Evolutionary conservation across 2,797 vertebrate species (phyloP).

Genomic region (Silurus lanzhouensis): DNA sequence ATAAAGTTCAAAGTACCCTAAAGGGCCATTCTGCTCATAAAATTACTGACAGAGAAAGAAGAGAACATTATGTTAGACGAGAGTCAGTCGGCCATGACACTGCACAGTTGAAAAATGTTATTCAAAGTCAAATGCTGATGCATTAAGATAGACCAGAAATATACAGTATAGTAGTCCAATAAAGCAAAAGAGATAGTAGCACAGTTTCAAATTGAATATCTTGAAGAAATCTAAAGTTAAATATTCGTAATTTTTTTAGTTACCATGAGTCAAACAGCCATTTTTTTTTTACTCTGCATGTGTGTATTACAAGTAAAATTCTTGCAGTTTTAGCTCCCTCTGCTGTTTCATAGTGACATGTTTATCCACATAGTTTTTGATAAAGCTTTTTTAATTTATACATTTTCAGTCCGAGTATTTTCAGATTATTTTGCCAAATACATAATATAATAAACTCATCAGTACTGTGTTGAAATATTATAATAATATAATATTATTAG

Average conservation of each 20-base stretch:
- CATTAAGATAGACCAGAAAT: conserved; percentile 28
- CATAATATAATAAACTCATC: not conserved
- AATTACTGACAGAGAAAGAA: conserved; percentile 10
- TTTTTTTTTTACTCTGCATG: not conserved
- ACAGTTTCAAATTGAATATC: not conserved
- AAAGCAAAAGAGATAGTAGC: not conserved
- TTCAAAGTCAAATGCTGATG: conserved; percentile 1
- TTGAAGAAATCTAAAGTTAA: not conserved
- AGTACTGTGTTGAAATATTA: not conserved
- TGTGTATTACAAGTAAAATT: not conserved
- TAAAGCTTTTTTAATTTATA: no score
- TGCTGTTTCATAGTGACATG: conserved; percentile 29
- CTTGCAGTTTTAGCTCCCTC: conserved; percentile 41
- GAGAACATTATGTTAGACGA: conserved; percentile 27
- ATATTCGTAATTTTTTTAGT: no score
- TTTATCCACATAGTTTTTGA: not conserved
- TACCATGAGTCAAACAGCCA: not conserved
- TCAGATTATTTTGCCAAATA: not conserved
- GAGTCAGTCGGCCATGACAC: not conserved
- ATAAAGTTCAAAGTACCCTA: conserved; percentile 3
- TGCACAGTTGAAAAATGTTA: not conserved
- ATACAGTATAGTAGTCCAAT: not conserved
- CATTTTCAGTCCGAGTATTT: no score
- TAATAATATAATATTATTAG: not conserved
- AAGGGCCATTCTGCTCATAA: conserved; percentile 7